A percentile compares a stretch with the other conserved stretches of the same genome.
Conservation (phyloP, 2,888 invertebrate genomes). For the Willowsia nigromaculata region DNA sequence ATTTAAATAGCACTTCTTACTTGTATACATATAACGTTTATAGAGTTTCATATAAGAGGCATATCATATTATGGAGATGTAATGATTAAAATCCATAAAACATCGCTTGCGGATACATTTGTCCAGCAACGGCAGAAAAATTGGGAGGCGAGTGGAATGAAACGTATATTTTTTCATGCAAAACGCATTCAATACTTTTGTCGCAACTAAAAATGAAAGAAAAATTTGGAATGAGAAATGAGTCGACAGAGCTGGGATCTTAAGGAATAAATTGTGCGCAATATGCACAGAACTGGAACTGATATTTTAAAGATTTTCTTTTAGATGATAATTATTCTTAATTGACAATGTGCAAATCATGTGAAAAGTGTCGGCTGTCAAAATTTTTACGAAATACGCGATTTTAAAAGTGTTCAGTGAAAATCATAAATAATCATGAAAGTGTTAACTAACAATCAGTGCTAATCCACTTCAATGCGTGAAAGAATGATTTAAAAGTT, state of each 20-base stretch:
- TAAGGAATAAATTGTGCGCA: no score
- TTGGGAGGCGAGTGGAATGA: background rate
- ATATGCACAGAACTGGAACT: no score
- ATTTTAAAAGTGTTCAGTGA: no score
- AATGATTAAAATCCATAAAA: conserved; percentile 11
- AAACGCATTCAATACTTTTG: background rate
- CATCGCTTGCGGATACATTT: background rate
- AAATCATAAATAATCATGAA: no score
- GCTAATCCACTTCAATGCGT: no score
- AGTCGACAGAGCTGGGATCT: background rate
- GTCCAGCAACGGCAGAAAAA: background rate
- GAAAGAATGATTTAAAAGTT: no score
- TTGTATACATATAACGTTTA: background rate
- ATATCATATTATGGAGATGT: background rate
- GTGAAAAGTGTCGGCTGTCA: no score
- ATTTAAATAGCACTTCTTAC: background rate
- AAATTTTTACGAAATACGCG: no score
- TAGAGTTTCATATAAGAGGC: background rate
- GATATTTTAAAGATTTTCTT: no score
- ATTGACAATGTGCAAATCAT: no score
- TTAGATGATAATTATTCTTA: no score
- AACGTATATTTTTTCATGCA: background rate
- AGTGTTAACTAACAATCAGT: no score
- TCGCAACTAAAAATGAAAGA: background rate
- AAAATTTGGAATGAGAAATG: background rate